Base-by-base conservation (phyloP, 2,113 vertebrate genomes). In the Cyprinodon variegatus region DNA sequence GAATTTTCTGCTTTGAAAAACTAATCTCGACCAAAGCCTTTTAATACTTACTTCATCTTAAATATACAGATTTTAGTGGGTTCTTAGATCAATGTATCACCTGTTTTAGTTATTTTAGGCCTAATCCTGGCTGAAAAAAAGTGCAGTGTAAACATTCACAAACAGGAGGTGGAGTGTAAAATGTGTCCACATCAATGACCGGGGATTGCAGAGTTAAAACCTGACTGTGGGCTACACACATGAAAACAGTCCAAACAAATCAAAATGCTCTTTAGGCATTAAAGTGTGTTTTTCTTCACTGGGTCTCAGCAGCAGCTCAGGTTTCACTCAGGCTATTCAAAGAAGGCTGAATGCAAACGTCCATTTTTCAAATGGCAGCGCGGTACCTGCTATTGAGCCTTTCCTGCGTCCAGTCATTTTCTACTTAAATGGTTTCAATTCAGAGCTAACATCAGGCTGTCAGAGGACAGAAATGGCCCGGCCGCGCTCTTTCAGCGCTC, bases 341-440 rank as follows among this genome's bases (percentile, higher is more conserved):
- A 85, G 50, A 70, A 38, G 79, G 63, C 4, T 13, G 3, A 78
- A 86, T 79, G 78, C 81, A 88, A 88, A 86, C 61, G 53, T 80
- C 65, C 68, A 70, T 69, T 90, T 89, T 86, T 40, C 65, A 88
- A 87, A 89, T 84, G 78, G 77, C 70, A 86, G 75, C 50, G 29
- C 43, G 61, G 64, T 85, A 79, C 79, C 83, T 86, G 80, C 76
- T 83, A 84, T 89, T 87, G 81, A 84, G 77, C 81, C 74, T 29
- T 74, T 37, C 70, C 84, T 40, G 74, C 50, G 72, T 83, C 88
- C 81, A 81, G 78, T 90, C 84, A 92, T 93, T 93, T 93, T 91
- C 89, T 87, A 88, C 89, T 94, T 93, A 93, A 94, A 92, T 79
- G 86, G 89, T 93, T 91, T 92, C 90, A 88, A 85, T 93, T 93